Base-by-base conservation (phyloP, 2,888 invertebrate genomes). In the Adelognathus sp. region DNA sequence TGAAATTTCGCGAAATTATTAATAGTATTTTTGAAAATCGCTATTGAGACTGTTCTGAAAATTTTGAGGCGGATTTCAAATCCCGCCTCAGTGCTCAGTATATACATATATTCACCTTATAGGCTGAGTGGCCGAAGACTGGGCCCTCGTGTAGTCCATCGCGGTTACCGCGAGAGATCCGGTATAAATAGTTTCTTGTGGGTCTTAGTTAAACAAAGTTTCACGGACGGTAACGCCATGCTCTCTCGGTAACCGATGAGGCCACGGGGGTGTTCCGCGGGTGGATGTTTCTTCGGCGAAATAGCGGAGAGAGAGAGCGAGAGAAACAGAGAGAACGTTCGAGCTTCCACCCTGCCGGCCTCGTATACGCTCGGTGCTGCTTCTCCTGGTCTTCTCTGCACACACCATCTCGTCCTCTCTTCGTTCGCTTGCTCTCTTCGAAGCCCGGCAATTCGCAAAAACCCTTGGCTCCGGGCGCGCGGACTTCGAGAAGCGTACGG, bases 151-250 rank as follows among this genome's bases (percentile, higher is more conserved):
- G 50, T n/a, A 50, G 24, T 21, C 21, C 21, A 24, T 11, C 33
- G 21, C 21, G 24, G 24, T 36, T 24, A 67, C 36, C 66, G 61
- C 29, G 54, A 56, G 79, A 70, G 61, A 72, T 83, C 85, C 85
- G 85, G 86, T 89, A 90, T 90, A 90, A 91, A 91, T 91, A 90
- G 90, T 84, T 91, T 91, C 90, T 91, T 90, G 90, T 88, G 83
- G 80, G 86, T 86, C 86, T 90, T 88, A 88, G 90, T 90, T 90
- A 89, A 91, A 90, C 91, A 90, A 91, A 91, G 90, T 91, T 91
- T 87, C 84, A 82, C 83, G 84, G 82, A 83, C 81, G 84, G 82
- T 75, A 82, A 83, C 78, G 83, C 79, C 66, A 81, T 72, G 74
- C 77, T 74, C 71, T 66, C 58, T 58, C 81, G 71, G 82, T 72